Conservation (phyloP, 2,113 vertebrate species). For the Sorex araneus region DNA sequence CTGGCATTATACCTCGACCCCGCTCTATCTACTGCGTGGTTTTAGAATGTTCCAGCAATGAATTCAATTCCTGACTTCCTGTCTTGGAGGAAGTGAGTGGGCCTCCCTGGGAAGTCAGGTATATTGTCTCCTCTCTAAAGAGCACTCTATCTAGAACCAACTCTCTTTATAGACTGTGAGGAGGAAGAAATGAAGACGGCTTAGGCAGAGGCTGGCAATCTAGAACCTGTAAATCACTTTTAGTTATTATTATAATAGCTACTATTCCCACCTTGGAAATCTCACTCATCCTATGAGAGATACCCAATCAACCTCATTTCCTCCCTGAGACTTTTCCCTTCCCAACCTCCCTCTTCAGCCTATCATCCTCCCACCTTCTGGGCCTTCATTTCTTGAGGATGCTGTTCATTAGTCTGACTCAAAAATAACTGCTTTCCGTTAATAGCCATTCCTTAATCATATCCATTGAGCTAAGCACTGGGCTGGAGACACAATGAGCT, state of each 20-base stretch:
- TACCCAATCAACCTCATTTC: neutral
- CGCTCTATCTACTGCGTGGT: neutral
- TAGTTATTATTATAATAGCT: neutral
- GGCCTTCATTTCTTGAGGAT: neutral
- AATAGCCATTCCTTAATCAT: neutral
- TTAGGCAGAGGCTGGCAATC: neutral
- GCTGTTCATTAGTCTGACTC: neutral
- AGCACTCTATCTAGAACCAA: neutral
- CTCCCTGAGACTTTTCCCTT: neutral
- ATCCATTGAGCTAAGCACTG: neutral
- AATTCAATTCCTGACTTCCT: neutral
- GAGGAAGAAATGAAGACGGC: neutral
- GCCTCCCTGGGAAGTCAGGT: neutral
- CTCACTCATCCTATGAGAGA: slow-evolving; percentile 13
- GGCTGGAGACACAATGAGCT: neutral
- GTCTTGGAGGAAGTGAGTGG: neutral
- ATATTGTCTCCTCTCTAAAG: neutral
- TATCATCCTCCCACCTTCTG: neutral
- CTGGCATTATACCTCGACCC: too few relatives aligned
- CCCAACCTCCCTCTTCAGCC: too few relatives aligned
- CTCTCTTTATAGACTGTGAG: neutral
- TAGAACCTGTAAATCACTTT: neutral
- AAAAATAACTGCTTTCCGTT: slow-evolving; percentile 16
- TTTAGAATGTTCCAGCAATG: neutral
- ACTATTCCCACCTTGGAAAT: slow-evolving; percentile 11